Evolutionary conservation across 2,888 invertebrate genomes (phyloP), one percentile per base, ranked within the genome.

Genomic region (Leptopilina syphax): DNA sequence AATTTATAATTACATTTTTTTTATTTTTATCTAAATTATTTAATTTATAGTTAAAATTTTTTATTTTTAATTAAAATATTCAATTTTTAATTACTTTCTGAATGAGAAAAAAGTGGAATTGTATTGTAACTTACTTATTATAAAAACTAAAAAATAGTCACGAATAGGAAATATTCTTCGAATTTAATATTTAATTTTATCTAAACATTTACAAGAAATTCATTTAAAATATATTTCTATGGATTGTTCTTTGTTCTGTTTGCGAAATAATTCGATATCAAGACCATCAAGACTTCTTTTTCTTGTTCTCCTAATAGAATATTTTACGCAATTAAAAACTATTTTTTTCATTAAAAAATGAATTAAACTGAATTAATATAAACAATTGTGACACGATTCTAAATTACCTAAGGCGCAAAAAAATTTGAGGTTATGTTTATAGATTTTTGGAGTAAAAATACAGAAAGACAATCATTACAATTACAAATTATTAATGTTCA

Each of bases 291-390:
- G 18, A 13, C 73, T 34, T 9, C 13, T n/a, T 34, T 73, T n/a
- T 73, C 73, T 73, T 73, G n/a, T 73, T n/a, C 13, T 73, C 57
- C 70, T 70, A 10, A 54, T 27, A 54, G 50, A 70, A 70, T 54
- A 70, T 34, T 54, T 3, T 18, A 18, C 18, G 4, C 34, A 34
- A 34, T 1, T 34, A 34, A 34, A 34, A 34, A 34, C 0, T 34
- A 4, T 34, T 50, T 68, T 50, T n/a, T 68, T 6, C 50, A 24
- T 27, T 27, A 34, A 34, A 34, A 34, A 34, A 34, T 3, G 34
- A 34, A 34, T 34, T 1, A 34, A 34, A 27, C 1, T 18, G 3
- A 27, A 27, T 27, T 27, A 2, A 27, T 27, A 3, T 34, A 34
- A 34, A 4, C 34, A 34, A 34, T 34, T 34, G 34, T 34, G 34